phyloP scores from a whole-genome alignment of 2,113 vertebrate genomes.

The Salvelinus namaycush region DNA sequence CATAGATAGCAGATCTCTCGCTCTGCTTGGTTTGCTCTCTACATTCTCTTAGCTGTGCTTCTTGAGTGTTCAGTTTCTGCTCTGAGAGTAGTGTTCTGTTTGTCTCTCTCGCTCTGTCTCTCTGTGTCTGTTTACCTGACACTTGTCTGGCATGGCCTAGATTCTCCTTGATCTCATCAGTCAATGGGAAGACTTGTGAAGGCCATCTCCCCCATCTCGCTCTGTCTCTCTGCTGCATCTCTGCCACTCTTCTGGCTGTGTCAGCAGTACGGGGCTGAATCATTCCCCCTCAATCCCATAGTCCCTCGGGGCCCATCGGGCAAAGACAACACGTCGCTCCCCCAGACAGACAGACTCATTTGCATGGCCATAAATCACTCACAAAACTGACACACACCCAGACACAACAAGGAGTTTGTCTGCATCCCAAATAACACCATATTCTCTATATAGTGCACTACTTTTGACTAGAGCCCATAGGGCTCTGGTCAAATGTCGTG shows the following conservation, averaged over 20 bases:
- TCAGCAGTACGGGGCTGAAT: conserved; percentile 69
- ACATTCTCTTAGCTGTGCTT: conserved; percentile 11
- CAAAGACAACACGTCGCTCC: conserved; percentile 55
- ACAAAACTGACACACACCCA: conserved; percentile 49
- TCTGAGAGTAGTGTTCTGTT: conserved; percentile 41
- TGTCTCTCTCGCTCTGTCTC: conserved; percentile 47
- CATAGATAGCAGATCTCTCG: not conserved
- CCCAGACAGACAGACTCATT: conserved; percentile 60
- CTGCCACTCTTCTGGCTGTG: conserved; percentile 52
- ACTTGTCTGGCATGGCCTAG: conserved; percentile 34
- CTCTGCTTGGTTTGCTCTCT: conserved; percentile 26
- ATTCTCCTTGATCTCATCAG: conserved; percentile 71
- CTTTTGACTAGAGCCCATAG: too few species aligned
- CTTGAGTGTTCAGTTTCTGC: conserved; percentile 20
- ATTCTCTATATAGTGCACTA: too few species aligned
- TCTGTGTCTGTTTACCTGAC: conserved; percentile 61
- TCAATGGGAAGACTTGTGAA: conserved; percentile 67
- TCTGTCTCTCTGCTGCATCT: conserved; percentile 9
- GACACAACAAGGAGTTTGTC: not conserved
- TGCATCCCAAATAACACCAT: too few species aligned
- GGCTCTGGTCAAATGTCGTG: too few species aligned
- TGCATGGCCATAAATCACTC: conserved; percentile 74
- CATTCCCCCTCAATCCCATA: conserved; percentile 46
- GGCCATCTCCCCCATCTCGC: conserved; percentile 55
- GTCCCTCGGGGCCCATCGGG: conserved; percentile 50